Percentiles rank a stretch among this genome's conserved stretches.
Conservation (phyloP, 2,888 invertebrate genomes). For the Crematogaster levior region DNA sequence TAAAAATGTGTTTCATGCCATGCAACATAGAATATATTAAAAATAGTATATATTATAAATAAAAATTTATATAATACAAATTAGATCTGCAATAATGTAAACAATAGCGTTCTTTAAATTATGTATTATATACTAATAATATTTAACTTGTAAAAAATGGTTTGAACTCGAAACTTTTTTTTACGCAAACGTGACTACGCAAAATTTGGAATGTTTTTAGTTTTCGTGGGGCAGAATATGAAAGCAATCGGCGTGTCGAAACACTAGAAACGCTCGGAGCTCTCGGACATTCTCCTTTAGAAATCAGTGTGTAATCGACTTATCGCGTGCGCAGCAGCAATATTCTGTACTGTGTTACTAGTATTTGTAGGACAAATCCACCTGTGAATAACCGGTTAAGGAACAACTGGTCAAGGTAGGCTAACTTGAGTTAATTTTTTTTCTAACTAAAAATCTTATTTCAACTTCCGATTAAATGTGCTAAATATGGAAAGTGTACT, state of each 20-base stretch:
- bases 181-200: neutral
- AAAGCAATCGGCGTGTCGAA: neutral
- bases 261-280: neutral
- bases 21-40: no score
- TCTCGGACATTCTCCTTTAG: constrained; percentile 25
- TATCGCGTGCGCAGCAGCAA: neutral
- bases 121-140: no score
- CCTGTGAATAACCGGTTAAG: constrained; percentile 15
- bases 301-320: constrained; percentile 28
- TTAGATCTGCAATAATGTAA: no score
- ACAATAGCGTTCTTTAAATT: no score
- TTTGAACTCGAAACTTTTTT: neutral
- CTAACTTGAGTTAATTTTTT: neutral
- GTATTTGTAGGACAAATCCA: constrained; percentile 2
- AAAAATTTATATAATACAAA: neutral
- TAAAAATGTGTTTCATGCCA: no score
- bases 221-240: neutral
- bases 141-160: neutral
- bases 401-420: neutral
- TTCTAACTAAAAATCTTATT: neutral
- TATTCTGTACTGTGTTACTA: neutral
- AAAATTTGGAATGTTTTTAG: neutral
- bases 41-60: no score
- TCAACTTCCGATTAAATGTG: neutral
- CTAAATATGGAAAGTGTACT: neutral